Base-by-base conservation (phyloP, 2,113 vertebrate species). In the Recurvirostra avosetta region DNA sequence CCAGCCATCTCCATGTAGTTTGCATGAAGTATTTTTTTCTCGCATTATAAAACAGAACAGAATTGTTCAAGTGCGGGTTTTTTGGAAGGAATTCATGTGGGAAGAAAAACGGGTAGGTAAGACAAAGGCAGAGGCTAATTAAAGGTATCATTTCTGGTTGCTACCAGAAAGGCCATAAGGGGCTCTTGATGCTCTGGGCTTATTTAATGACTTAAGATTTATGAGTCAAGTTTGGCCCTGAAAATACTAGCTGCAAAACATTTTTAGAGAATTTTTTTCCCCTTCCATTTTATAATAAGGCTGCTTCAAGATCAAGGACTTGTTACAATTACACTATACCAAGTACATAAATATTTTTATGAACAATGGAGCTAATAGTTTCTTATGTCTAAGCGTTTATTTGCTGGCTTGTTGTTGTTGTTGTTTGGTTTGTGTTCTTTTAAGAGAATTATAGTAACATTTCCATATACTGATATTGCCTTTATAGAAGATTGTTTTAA, bases 361-460 rank as follows among this genome's bases (percentile, higher is more conserved):
- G 30, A 91, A 21, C n/a, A 71, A 49, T 10, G 22, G 32, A 58
- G 8, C 4, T 36, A 58, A 50, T 36, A 65, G 26, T 32, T 63
- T 58, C 41, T 65, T 50, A 50, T 0, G 1, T 36, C 4, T 49
- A 49, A 55, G 9, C 0, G 0, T 23, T 26, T 55, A 10, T 40
- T 76, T 34, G 25, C 21, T 72, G 36, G 1, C 6, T 77, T 58
- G 17, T 56, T 74, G 2, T 38, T 74, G 2, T 38, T 47, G 8
- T 55, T 77, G 2, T 23, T 58, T n/a, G 9, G 2, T 50, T 40
- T 5, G 12, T 13, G 22, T 34, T 71, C 13, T 50, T 61, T 32
- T 9, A 56, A 72, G 38, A 63, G 1, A 49, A 63, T 20, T n/a
- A 15, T 17, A 49, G 20, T 17, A 38, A 32, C 30, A 62, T 53